Evolutionary conservation across 23 tunicate species (phyloP).

Genomic region (Styela plicata): DNA sequence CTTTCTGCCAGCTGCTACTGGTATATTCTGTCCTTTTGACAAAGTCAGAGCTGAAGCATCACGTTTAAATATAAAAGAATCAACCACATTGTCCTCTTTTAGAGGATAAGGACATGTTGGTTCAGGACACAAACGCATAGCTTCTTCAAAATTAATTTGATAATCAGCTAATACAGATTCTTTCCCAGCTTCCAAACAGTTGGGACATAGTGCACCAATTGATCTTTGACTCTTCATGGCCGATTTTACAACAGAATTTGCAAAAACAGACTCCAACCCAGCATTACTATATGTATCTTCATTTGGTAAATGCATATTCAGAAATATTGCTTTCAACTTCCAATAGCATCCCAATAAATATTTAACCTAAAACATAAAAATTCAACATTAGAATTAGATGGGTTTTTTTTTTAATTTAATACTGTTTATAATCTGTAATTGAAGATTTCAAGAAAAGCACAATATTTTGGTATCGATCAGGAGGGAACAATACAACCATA

Average conservation of each 20-base stretch:
- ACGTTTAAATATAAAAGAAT: constrained; percentile 21
- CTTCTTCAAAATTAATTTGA: constrained; percentile 32
- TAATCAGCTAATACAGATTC: not conserved
- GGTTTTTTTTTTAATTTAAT: too few species aligned
- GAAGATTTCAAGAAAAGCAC: too few species aligned
- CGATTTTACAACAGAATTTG: not conserved
- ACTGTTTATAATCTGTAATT: too few species aligned
- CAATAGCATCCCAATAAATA: too few species aligned
- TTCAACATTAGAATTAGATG: too few species aligned
- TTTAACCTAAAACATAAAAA: too few species aligned
- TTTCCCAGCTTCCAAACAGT: not conserved
- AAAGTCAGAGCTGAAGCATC: not conserved
- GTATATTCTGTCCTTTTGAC: not conserved
- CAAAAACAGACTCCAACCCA: not conserved
- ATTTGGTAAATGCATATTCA: not conserved
- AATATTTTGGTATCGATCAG: too few species aligned
- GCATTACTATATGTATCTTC: not conserved
- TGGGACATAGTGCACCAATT: not conserved
- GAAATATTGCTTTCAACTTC: too few species aligned
- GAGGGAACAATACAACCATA: too few species aligned
- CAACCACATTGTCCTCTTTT: constrained; percentile 9
- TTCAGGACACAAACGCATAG: constrained; percentile 12
- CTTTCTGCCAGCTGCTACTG: not conserved
- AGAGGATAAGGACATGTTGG: constrained; percentile 9
- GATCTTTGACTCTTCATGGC: not conserved